Evolutionary conservation across 2,797 vertebrate genomes (phyloP), one percentile per base, ranked within the genome.

Genomic region (Hydrolagus colliei): DNA sequence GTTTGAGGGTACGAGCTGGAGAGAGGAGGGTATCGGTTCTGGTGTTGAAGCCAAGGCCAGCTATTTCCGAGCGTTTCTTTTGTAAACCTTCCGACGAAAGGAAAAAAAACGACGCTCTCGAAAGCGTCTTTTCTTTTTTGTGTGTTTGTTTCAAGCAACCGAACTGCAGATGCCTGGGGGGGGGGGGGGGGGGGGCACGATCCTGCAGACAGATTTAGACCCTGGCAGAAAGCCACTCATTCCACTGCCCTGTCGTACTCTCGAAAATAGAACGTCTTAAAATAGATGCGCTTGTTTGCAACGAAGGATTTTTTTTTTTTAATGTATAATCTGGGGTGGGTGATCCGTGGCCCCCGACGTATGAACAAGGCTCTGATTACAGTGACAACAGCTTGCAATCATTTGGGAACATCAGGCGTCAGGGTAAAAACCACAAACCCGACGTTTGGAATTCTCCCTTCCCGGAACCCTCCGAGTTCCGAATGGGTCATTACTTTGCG

Each of bases 191-290:
- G 41, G 78, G 61, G 62, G 62, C 32, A 35, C 32, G 32, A 65
- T 80, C 78, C 78, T 80, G 61, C 32, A 63, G 22, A 32, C 78
- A 68, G 41, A 82, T 84, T 84, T 68, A 41, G 32, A 18, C 65
- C 41, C 18, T 84, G 65, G 32, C 65, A 71, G 41, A 18, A 67
- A 84, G 65, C 62, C 22, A 65, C 62, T 32, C 16, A 80, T 63
- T 79, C 76, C 13, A 63, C 41, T 80, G 78, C 35, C 67, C 59
- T 18, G 63, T 52, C n/a, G 52, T 61, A 10, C 75, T 77, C 71
- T 84, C 79, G 71, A 84, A 71, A 84, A 84, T 84, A 71, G 9
- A 84, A 27, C 62, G 27, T 67, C 32, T 84, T 20, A 84, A 84
- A 84, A 71, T 71, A 82, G 52, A 68, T 52, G 35, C 35, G 65